Conservation (phyloP, 2,113 vertebrate genomes). For the Prunella himalayana region DNA sequence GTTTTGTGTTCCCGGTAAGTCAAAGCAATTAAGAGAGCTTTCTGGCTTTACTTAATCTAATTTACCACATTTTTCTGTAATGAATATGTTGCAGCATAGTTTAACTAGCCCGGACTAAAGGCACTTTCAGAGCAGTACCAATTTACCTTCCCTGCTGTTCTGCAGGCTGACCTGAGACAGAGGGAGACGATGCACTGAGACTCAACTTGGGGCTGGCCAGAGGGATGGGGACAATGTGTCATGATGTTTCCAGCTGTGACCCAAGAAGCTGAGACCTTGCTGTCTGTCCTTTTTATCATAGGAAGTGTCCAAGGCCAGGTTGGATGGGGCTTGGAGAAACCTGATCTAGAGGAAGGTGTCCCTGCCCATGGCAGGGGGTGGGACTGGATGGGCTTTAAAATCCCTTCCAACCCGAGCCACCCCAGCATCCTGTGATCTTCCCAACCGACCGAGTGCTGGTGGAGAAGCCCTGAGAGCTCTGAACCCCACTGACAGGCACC, state of each 20-base stretch:
- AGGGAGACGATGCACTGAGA: not conserved
- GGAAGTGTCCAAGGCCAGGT: not conserved
- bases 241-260: fast-evolving
- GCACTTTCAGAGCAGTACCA: not conserved
- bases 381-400: not conserved
- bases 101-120: not conserved
- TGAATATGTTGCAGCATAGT: not conserved
- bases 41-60: not conserved
- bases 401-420: not conserved
- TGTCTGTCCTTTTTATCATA: not conserved
- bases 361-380: not conserved
- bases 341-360: not conserved
- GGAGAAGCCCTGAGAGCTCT: not conserved
- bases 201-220: not conserved
- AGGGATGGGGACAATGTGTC: fast-evolving
- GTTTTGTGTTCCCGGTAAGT: not conserved
- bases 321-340: not conserved
- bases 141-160: not conserved
- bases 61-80: not conserved
- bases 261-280: not conserved
- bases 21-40: not conserved
- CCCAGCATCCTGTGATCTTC: not conserved
- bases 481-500: not conserved
- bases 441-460: not conserved
- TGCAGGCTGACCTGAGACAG: fast-evolving